Evolutionary conservation across 2,113 vertebrate genomes (phyloP).

Genomic region (Morone saxatilis): DNA sequence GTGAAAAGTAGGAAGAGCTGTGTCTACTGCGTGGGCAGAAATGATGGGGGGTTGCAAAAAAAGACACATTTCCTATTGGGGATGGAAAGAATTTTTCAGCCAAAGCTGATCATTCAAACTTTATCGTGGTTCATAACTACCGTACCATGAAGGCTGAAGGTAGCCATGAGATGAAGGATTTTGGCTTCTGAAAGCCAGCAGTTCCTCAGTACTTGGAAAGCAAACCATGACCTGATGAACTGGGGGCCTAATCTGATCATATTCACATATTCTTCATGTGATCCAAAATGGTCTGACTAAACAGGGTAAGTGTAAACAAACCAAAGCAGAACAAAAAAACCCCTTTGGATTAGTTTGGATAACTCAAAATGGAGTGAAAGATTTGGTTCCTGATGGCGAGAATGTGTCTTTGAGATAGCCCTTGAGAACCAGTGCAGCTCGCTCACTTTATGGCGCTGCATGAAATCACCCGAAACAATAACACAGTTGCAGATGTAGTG

Average conservation of each 20-base stretch:
- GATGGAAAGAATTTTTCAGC: neutral
- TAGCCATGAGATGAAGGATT: neutral
- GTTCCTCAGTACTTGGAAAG: neutral
- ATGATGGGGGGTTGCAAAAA: slow-evolving; percentile 12
- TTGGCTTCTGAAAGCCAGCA: slow-evolving; percentile 12
- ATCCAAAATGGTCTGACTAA: neutral
- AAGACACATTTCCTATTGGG: neutral
- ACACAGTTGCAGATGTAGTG: slow-evolving; percentile 75
- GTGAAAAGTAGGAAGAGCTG: neutral
- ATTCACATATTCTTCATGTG: slow-evolving; percentile 17
- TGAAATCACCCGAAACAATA: slow-evolving; percentile 71
- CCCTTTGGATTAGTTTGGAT: neutral
- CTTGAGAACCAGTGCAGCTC: slow-evolving; percentile 73
- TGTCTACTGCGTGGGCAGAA: neutral
- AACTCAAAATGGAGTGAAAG: slow-evolving; percentile 17
- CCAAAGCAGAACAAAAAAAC: neutral
- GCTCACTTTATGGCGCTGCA: slow-evolving; percentile 47
- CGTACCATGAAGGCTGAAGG: neutral
- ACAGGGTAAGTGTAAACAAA: slow-evolving; percentile 4
- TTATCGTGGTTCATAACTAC: neutral
- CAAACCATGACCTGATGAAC: neutral
- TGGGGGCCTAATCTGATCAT: neutral
- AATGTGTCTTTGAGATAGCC: slow-evolving; percentile 62
- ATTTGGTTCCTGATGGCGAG: neutral
- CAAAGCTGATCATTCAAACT: slow-evolving; percentile 16